Evolutionary conservation across 2,888 invertebrate genomes (phyloP).

Genomic region (Nymphalis c-album): DNA sequence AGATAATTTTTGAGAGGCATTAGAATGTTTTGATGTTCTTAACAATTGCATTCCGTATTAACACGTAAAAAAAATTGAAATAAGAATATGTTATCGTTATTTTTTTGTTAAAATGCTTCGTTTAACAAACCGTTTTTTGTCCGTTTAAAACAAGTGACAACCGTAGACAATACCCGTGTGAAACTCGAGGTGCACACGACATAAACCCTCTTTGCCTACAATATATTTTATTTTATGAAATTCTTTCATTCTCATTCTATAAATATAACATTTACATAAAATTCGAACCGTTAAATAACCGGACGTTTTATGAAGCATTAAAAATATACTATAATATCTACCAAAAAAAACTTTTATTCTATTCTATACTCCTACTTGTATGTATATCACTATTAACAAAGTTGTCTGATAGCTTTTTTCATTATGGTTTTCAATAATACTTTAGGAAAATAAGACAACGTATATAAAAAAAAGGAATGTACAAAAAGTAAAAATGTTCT

Average conservation of each 20-base stretch:
- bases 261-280: not conserved
- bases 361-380: no score
- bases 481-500: no score
- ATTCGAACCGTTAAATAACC: not conserved
- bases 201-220: conserved; percentile 3
- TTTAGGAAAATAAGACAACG: no score
- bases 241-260: not conserved
- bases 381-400: no score
- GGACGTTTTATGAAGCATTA: not conserved
- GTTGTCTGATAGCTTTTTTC: no score
- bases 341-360: no score
- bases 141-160: not conserved
- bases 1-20: no score
- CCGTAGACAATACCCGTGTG: conserved; percentile 8
- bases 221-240: not conserved
- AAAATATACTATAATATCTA: no score
- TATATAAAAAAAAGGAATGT: no score
- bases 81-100: not conserved
- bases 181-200: not conserved
- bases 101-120: not conserved
- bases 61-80: not conserved
- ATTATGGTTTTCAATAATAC: no score
- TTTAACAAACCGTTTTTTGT: not conserved
- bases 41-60: no score
- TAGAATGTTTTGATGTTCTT: no score